phyloP scores from a whole-genome alignment of 2,797 vertebrate species.

The Pseudopleuronectes americanus region DNA sequence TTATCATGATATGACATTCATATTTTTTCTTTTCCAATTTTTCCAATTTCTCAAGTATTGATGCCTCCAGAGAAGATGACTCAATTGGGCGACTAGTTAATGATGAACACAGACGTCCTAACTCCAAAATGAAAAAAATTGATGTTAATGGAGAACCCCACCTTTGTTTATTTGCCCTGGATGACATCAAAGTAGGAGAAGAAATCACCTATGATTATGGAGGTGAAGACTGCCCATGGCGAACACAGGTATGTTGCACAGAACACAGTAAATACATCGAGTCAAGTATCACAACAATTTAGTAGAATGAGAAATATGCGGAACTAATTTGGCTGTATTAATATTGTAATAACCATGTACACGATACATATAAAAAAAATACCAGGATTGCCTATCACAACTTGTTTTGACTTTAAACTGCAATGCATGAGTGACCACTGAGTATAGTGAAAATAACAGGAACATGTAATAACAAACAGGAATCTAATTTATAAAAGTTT shows the following conservation, averaged over 20 bases:
- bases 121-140: conserved; percentile 49
- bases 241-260: conserved; percentile 32
- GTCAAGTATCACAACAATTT: background rate
- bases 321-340: too few species aligned
- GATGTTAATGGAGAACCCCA: conserved; percentile 37
- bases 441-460: too few species aligned
- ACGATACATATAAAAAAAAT: too few species aligned
- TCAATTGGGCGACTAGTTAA: conserved; percentile 42
- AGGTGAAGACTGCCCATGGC: conserved; percentile 40
- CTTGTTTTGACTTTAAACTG: too few species aligned
- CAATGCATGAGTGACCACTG: too few species aligned
- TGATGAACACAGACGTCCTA: conserved; percentile 51
- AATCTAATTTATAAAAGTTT: too few species aligned
- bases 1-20: conserved; percentile 7
- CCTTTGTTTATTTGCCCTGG: conserved; percentile 50
- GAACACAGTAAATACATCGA: background rate
- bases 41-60: conserved; percentile 32
- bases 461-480: too few species aligned
- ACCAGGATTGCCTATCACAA: too few species aligned
- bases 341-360: too few species aligned
- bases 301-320: background rate
- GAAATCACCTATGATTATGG: conserved; percentile 51
- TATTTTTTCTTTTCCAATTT: background rate
- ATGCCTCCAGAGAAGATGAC: conserved; percentile 50
- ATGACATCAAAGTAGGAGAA: conserved; percentile 38